phyloP scores from a whole-genome alignment of 2,797 vertebrate genomes.

The Rhyacichthys aspro region DNA sequence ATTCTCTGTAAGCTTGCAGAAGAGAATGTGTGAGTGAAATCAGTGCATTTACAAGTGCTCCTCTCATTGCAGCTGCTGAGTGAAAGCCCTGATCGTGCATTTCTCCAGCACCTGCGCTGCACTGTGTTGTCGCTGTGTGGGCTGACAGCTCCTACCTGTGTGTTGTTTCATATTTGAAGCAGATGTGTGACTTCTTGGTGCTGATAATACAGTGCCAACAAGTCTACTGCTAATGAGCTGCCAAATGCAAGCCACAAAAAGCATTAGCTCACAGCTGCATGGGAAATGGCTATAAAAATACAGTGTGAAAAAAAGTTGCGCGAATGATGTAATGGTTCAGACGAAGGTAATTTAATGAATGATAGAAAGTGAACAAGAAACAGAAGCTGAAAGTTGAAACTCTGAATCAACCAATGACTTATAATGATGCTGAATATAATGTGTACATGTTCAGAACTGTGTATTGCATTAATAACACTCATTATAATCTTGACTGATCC shows the following conservation, averaged over 20 bases:
- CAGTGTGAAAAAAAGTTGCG: too few species aligned
- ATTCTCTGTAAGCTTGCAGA: constrained; percentile 30
- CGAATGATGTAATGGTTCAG: too few species aligned
- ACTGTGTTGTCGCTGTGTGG: not conserved
- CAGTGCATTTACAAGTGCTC: constrained; percentile 10
- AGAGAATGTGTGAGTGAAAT: constrained; percentile 14
- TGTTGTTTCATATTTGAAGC: constrained; percentile 14
- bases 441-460: too few species aligned
- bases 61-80: constrained; percentile 12
- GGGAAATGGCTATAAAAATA: not conserved
- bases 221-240: constrained; percentile 32
- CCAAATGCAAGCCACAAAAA: constrained; percentile 11
- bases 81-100: constrained; percentile 35
- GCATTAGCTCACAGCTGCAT: not conserved
- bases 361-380: too few species aligned
- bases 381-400: too few species aligned
- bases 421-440: too few species aligned
- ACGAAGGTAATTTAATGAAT: too few species aligned
- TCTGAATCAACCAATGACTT: too few species aligned
- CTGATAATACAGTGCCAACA: constrained; percentile 11
- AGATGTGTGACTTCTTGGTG: constrained; percentile 20
- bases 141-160: constrained; percentile 17
- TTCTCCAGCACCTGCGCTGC: constrained; percentile 20
- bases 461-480: too few species aligned
- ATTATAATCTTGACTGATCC: too few species aligned